These are phyloP conservation scores for Halictus rubicundus DNA, from an alignment of 1,140 invertebrate species.

Conservation along the genomic window DNA sequence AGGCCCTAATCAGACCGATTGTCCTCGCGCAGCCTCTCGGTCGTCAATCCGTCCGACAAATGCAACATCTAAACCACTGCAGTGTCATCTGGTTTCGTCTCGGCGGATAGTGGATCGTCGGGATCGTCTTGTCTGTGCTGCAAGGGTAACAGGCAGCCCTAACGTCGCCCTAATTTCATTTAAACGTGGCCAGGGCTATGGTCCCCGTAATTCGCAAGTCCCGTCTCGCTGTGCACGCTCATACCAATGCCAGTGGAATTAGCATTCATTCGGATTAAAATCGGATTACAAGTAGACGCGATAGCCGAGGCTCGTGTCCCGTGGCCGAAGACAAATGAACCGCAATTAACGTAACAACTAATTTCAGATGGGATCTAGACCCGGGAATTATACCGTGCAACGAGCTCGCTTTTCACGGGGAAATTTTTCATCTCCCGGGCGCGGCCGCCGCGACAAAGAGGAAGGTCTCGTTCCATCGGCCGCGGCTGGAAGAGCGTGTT, in stretches of 20 bases:
- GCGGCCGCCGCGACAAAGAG: background rate
- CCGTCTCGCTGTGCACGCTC: too few species aligned
- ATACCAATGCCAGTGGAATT: slow-evolving; percentile 13
- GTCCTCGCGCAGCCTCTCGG: background rate
- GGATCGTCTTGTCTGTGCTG: background rate
- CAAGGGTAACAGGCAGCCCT: background rate
- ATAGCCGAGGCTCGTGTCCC: background rate
- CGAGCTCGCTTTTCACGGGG: too few species aligned
- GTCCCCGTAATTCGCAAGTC: slow-evolving; percentile 11
- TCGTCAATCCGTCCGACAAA: background rate
- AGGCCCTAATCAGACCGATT: background rate
- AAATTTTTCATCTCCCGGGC: slow-evolving; percentile 32
- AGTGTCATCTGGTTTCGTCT: too few species aligned
- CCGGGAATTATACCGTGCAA: background rate
- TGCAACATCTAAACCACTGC: background rate
- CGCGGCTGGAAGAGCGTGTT: background rate
- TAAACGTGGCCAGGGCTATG: background rate
- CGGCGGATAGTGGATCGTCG: background rate
- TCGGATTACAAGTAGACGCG: slow-evolving; percentile 11
- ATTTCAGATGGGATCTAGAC: background rate
- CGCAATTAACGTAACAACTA: slow-evolving; percentile 25
- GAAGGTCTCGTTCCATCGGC: background rate
- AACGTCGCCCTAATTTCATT: slow-evolving; percentile 7
- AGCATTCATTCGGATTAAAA: slow-evolving; percentile 43
- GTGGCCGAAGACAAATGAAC: slow-evolving; percentile 4